Evolutionary conservation across 2,113 vertebrate species (phyloP).

Genomic region (Stigmatopora nigra): DNA sequence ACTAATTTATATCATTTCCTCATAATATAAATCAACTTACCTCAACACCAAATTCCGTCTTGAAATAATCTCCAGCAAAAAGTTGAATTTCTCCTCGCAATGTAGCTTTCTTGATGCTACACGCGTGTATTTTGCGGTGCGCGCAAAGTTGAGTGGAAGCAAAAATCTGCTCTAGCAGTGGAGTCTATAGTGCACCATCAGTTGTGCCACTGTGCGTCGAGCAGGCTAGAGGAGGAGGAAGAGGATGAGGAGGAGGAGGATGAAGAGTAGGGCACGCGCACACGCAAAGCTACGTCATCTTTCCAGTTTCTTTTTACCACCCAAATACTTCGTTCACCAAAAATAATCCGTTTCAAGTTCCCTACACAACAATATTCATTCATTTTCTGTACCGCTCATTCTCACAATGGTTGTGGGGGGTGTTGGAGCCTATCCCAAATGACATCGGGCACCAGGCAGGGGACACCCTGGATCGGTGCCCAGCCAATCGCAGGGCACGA

Average conservation of each 20-base stretch:
- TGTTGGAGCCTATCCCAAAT: too few species aligned
- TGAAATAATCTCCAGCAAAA: conserved; percentile 43
- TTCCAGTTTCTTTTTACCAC: neutral
- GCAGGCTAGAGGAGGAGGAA: conserved; percentile 27
- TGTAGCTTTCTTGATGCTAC: conserved; percentile 5
- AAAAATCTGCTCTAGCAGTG: conserved; percentile 39
- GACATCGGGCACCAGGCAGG: too few species aligned
- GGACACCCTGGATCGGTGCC: too few species aligned
- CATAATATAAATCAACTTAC: conserved; percentile 41
- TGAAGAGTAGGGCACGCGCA: neutral
- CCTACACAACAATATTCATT: too few species aligned
- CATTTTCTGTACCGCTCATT: too few species aligned
- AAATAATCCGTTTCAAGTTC: too few species aligned
- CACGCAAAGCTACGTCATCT: neutral
- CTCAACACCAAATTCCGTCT: conserved; percentile 43
- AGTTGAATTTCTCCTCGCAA: conserved; percentile 30
- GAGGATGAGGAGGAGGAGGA: neutral
- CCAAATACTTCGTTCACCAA: neutral
- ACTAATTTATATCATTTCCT: neutral
- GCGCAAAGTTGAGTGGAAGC: conserved; percentile 40
- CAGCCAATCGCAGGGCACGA: too few species aligned
- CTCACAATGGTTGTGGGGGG: too few species aligned
- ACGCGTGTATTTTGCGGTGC: conserved; percentile 34
- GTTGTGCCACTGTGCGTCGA: conserved; percentile 51
- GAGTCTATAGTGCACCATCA: conserved; percentile 38